Percentiles rank a stretch among this genome's conserved stretches.
These are phyloP conservation scores for Lissonota sp. DNA, from an alignment of 2,888 invertebrate genomes.

Conservation along the genomic window DNA sequence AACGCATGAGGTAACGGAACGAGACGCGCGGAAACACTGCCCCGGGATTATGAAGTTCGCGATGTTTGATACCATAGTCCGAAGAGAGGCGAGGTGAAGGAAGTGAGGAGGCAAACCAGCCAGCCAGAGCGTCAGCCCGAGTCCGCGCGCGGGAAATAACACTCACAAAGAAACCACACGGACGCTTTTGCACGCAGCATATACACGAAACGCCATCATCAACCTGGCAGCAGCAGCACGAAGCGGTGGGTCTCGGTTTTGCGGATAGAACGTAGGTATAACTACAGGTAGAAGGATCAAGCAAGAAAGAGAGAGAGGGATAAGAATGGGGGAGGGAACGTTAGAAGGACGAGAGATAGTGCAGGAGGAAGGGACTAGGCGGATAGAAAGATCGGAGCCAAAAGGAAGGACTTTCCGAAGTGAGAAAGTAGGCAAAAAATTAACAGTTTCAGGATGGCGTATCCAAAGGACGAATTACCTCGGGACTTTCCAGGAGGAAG, in stretches of 20 bases:
- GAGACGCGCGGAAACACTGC: conserved; percentile 79
- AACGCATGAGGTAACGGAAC: conserved; percentile 73
- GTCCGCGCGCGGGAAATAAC: conserved; percentile 60
- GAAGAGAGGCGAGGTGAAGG: conserved; percentile 69
- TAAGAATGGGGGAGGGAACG: conserved; percentile 32
- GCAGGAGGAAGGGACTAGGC: conserved; percentile 24
- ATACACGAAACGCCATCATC: conserved; percentile 50
- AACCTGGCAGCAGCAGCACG: conserved; percentile 25
- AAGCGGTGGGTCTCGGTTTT: conserved; percentile 55
- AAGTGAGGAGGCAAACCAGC: conserved; percentile 68
- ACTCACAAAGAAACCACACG: conserved; percentile 58
- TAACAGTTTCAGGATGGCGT: neutral
- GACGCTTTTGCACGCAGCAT: conserved; percentile 50
- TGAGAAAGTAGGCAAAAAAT: neutral
- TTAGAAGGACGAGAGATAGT: conserved; percentile 28
- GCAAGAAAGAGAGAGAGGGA: conserved; percentile 26
- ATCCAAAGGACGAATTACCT: neutral
- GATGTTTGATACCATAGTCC: conserved; percentile 79
- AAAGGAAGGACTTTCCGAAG: conserved; percentile 13
- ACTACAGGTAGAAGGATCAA: conserved; percentile 40
- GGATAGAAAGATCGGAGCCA: conserved; percentile 15
- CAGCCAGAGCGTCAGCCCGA: conserved; percentile 69
- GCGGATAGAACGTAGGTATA: conserved; percentile 39
- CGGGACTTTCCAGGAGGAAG: no score
- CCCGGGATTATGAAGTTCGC: conserved; percentile 79